Evolutionary conservation across 30 jellyfish, hydroid and myxozoan genomes (phyloP).

Genomic region (Cassiopea xamachana): DNA sequence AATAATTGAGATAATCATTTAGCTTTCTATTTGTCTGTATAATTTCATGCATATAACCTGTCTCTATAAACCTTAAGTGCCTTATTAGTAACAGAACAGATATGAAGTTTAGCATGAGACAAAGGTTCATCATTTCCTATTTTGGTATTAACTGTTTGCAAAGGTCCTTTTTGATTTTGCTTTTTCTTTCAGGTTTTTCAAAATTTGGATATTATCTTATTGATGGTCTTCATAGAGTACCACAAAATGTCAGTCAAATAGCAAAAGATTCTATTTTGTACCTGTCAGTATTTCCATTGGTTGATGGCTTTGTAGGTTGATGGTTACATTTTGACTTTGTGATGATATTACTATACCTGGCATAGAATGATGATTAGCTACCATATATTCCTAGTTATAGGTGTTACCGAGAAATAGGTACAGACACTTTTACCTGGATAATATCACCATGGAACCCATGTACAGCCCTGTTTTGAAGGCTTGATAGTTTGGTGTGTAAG

Average conservation of each 20-base stretch:
- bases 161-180: background rate
- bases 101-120: too few species aligned
- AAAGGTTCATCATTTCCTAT: background rate
- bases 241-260: constrained; percentile 56
- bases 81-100: too few species aligned
- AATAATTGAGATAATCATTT: background rate
- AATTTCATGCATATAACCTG: background rate
- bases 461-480: too few species aligned
- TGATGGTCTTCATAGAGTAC: constrained; percentile 66
- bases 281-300: constrained; percentile 66
- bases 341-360: too few species aligned
- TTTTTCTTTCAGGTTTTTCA: constrained; percentile 61
- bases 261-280: constrained; percentile 61
- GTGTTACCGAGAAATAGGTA: too few species aligned
- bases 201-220: constrained; percentile 60
- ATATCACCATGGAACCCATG: too few species aligned
- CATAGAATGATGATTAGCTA: too few species aligned
- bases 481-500: too few species aligned
- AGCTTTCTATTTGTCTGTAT: background rate
- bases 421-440: too few species aligned
- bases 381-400: too few species aligned
- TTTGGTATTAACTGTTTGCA: background rate
- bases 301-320: constrained; percentile 78
- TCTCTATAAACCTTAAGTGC: too few species aligned
- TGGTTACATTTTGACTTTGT: background rate